These are phyloP conservation scores for Dynastes tityus DNA, from an alignment of 2,888 invertebrate genomes.

Conservation along the genomic window DNA sequence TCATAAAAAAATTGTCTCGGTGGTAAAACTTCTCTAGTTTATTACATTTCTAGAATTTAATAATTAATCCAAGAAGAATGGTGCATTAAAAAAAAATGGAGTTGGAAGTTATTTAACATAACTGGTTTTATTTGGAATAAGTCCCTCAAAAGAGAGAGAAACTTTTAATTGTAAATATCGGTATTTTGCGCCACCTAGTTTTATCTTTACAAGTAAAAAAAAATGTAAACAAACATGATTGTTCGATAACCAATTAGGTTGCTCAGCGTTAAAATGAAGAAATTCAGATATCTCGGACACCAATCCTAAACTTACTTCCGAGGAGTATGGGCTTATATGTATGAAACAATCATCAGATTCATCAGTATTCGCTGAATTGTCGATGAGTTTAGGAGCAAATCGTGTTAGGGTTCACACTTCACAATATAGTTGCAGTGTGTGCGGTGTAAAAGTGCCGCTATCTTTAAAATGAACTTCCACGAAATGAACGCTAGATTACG, in stretches of 20 bases:
- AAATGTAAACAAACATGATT: too few species aligned
- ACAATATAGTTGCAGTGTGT: neutral
- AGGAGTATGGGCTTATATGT: neutral
- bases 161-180: too few species aligned
- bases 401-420: neutral
- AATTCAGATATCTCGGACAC: neutral
- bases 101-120: neutral
- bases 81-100: neutral
- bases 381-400: neutral
- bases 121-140: neutral
- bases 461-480: neutral
- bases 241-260: too few species aligned
- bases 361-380: neutral
- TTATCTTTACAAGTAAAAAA: too few species aligned
- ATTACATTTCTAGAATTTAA: too few species aligned
- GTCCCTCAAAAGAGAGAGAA: neutral
- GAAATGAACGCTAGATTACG: neutral
- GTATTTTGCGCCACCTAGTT: too few species aligned
- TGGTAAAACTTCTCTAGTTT: neutral
- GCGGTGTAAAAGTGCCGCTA: neutral
- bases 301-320: slow-evolving; percentile 1
- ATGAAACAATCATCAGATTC: neutral
- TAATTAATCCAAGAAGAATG: neutral
- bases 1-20: neutral
- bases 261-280: too few species aligned